Percentiles rank a stretch among this genome's conserved stretches.
Evolutionary conservation across 2,888 invertebrate species (phyloP).

Genomic region (Digitonthophagus gazella): DNA sequence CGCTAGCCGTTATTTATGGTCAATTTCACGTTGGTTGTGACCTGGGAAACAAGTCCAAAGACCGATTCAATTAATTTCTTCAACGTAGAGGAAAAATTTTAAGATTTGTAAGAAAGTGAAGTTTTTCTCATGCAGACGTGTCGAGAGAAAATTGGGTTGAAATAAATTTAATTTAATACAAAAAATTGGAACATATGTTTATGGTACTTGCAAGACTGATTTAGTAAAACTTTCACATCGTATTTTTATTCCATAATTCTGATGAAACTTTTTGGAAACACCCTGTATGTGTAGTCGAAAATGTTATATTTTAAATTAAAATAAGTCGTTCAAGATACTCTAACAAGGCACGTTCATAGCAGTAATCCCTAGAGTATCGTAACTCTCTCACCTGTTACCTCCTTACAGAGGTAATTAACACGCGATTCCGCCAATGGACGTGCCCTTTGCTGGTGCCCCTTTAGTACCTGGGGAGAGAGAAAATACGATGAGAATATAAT

Average conservation of each 20-base stretch:
- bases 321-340: not conserved
- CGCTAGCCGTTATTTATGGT: conserved; percentile 10
- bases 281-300: no score
- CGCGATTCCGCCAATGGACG: not conserved
- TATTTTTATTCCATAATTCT: no score
- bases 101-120: not conserved
- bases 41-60: conserved; percentile 12
- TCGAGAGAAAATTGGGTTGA: no score
- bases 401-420: not conserved
- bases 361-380: not conserved
- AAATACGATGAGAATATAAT: not conserved
- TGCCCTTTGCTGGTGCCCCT: not conserved
- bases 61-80: conserved; percentile 12
- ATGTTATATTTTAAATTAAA: not conserved
- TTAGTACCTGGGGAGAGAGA: not conserved
- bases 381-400: not conserved
- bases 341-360: not conserved
- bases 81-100: not conserved
- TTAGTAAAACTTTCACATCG: no score
- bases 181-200: no score
- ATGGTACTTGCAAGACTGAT: no score
- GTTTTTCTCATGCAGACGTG: not conserved
- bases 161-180: no score
- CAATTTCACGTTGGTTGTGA: conserved; percentile 11
- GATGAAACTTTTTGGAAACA: no score